Evolutionary conservation across 1,140 invertebrate species (phyloP).

Genomic region (Zaprionus ornatus): DNA sequence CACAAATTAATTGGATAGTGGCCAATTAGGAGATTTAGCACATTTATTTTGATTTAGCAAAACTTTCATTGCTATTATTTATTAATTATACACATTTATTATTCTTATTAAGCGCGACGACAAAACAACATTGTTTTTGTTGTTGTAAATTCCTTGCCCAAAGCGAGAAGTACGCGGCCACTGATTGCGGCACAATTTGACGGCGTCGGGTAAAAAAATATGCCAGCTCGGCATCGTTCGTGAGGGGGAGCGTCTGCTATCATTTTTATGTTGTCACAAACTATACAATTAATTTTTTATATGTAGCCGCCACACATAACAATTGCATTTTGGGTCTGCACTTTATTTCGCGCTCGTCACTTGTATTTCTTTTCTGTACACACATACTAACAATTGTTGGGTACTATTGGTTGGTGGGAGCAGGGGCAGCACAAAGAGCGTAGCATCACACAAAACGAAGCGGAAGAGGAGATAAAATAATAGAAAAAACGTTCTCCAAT

Average conservation of each 20-base stretch:
- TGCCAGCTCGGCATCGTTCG: constrained; percentile 76
- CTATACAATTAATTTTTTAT: constrained; percentile 46
- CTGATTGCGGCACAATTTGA: constrained; percentile 52
- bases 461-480: constrained; percentile 81
- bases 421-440: constrained; percentile 71
- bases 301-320: not conserved
- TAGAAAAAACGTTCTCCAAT: constrained; percentile 81
- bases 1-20: constrained; percentile 10
- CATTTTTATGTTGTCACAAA: constrained; percentile 66
- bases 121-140: constrained; percentile 68
- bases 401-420: constrained; percentile 29
- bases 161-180: constrained; percentile 60
- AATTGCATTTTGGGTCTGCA: constrained; percentile 7
- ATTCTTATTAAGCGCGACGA: constrained; percentile 34
- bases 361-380: constrained; percentile 42
- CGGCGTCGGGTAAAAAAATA: constrained; percentile 75
- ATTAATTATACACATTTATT: constrained; percentile 38
- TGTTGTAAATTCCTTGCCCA: constrained; percentile 74
- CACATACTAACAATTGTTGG: constrained; percentile 43
- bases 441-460: constrained; percentile 68
- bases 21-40: not conserved
- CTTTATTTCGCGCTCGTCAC: constrained; percentile 3
- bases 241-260: constrained; percentile 72
- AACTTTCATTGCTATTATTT: not conserved
- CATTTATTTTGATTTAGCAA: not conserved